phyloP scores from a whole-genome alignment of 2,113 vertebrate species.

The Lanius ludovicianus region DNA sequence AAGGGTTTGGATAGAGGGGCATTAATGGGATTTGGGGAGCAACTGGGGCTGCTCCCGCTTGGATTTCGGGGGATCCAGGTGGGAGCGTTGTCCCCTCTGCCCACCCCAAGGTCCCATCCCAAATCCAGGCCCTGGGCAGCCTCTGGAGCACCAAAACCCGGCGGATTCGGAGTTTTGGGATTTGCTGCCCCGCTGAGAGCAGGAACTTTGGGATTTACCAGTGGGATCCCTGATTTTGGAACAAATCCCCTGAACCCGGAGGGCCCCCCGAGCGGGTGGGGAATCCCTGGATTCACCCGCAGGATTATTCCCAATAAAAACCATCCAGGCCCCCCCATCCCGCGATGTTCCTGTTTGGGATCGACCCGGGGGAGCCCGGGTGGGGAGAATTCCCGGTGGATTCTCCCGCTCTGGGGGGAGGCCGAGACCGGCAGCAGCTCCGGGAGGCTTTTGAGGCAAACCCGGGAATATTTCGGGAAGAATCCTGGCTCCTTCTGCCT shows the following conservation, averaged over 20 bases:
- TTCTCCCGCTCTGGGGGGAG: neutral
- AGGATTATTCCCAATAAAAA: neutral
- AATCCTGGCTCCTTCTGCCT: neutral
- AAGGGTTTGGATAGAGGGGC: neutral
- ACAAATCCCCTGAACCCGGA: neutral
- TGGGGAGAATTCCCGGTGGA: neutral
- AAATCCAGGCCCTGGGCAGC: neutral
- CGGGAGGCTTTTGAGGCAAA: neutral
- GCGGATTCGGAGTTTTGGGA: fast-evolving
- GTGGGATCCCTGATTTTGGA: neutral
- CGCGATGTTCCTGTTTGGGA: neutral
- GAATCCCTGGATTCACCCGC: neutral
- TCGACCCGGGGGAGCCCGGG: neutral
- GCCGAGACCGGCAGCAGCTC: neutral
- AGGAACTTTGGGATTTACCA: slow-evolving; percentile 1
- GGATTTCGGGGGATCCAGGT: neutral
- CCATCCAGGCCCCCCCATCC: neutral
- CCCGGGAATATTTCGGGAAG: neutral
- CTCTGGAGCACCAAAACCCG: fast-evolving
- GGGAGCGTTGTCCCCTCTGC: neutral
- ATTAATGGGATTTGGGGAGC: neutral
- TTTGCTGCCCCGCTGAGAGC: neutral
- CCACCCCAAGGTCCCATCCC: fast-evolving
- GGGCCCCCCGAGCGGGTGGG: neutral
- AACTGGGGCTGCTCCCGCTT: neutral